phyloP scores from a whole-genome alignment of 2,113 vertebrate species.

The Sceloporus tristichus region DNA sequence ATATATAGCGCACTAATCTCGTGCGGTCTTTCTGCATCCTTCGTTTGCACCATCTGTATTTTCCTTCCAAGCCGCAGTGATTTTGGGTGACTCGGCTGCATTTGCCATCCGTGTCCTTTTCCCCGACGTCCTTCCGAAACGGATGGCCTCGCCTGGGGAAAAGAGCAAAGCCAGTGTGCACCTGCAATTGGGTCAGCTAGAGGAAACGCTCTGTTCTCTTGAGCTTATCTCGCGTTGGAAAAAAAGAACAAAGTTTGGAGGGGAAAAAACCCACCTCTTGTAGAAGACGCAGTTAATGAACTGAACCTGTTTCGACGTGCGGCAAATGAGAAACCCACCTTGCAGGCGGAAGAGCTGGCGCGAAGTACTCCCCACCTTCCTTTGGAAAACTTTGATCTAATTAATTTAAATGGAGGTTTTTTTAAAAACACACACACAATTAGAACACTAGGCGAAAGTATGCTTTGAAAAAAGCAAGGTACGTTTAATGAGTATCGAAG shows the following conservation, averaged over 20 bases:
- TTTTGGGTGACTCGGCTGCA: slow-evolving; percentile 28
- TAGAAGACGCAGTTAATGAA: slow-evolving; percentile 53
- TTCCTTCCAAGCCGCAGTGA: not conserved
- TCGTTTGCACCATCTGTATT: slow-evolving; percentile 45
- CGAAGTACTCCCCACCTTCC: slow-evolving; percentile 45
- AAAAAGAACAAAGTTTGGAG: slow-evolving; percentile 18
- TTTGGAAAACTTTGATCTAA: slow-evolving; percentile 55
- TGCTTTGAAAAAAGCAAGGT: slow-evolving; percentile 44
- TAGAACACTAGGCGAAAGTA: slow-evolving; percentile 31
- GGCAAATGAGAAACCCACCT: slow-evolving; percentile 48
- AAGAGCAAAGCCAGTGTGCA: not conserved
- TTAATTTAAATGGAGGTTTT: slow-evolving; percentile 61
- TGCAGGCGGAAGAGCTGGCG: slow-evolving; percentile 45
- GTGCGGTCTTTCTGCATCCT: slow-evolving; percentile 46
- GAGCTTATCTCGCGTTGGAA: slow-evolving; percentile 28
- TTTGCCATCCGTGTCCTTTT: not conserved
- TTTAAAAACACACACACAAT: slow-evolving; percentile 44
- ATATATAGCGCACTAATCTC: slow-evolving; percentile 37
- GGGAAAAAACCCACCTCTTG: slow-evolving; percentile 27
- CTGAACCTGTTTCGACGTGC: slow-evolving; percentile 32
- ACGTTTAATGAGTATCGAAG: slow-evolving; percentile 19
- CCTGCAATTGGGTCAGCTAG: not conserved
- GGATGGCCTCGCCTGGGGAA: not conserved
- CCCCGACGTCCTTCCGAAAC: not conserved
- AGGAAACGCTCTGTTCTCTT: not conserved